phyloP scores from a whole-genome alignment of 2,888 invertebrate genomes.

The Xestia sexstrigata region DNA sequence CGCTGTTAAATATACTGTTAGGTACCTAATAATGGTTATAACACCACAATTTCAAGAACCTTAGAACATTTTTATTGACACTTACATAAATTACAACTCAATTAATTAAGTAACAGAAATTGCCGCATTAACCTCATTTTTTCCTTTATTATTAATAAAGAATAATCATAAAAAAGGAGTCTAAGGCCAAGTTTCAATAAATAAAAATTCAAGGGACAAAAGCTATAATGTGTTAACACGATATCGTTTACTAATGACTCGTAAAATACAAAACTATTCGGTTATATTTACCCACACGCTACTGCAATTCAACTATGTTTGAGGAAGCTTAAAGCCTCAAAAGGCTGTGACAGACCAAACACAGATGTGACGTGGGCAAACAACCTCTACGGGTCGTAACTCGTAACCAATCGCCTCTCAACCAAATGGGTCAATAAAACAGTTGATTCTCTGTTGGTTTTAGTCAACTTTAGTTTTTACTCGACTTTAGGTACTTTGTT shows the following conservation, averaged over 20 bases:
- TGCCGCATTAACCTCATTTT: slow-evolving; percentile 49
- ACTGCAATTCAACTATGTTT: slow-evolving; percentile 82
- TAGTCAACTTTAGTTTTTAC: slow-evolving; percentile 75
- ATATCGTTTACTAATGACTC: slow-evolving; percentile 76
- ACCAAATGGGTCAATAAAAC: slow-evolving; percentile 80
- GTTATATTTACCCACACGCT: slow-evolving; percentile 79
- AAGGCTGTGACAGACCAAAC: slow-evolving; percentile 87
- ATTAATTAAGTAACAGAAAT: slow-evolving; percentile 53
- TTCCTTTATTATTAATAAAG: slow-evolving; percentile 47
- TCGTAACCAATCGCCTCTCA: slow-evolving; percentile 81
- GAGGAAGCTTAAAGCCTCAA: slow-evolving; percentile 84
- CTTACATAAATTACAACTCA: slow-evolving; percentile 53
- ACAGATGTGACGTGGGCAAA: slow-evolving; percentile 88
- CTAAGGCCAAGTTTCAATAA: slow-evolving; percentile 37
- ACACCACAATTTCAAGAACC: slow-evolving; percentile 37
- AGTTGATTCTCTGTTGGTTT: slow-evolving; percentile 76
- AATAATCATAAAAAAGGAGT: slow-evolving; percentile 44
- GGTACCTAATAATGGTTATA: slow-evolving; percentile 30
- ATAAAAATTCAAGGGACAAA: slow-evolving; percentile 48
- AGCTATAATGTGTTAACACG: slow-evolving; percentile 56
- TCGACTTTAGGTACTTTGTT: slow-evolving; percentile 73
- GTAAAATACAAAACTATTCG: slow-evolving; percentile 73
- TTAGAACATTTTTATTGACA: slow-evolving; percentile 43
- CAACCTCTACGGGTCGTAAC: slow-evolving; percentile 78
- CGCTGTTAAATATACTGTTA: slow-evolving; percentile 24